These are phyloP conservation scores for Drosophila funebris DNA, from an alignment of 1,140 invertebrate species.

Conservation along the genomic window DNA sequence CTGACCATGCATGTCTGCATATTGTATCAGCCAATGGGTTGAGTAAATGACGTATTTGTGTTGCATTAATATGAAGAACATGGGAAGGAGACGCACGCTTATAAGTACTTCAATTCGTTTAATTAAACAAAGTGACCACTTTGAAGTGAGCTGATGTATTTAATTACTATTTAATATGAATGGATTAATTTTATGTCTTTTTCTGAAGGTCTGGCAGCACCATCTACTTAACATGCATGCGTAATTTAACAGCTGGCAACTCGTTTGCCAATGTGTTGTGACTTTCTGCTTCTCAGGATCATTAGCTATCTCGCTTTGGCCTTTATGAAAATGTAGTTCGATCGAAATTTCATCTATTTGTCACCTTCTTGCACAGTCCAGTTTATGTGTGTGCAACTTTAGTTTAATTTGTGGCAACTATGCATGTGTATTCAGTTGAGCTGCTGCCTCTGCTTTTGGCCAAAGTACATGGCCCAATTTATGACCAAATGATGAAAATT, in stretches of 20 bases:
- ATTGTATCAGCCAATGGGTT: background rate
- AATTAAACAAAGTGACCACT: slow-evolving; percentile 17
- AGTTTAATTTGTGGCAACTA: background rate
- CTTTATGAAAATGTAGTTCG: too few species aligned
- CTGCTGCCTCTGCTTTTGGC: slow-evolving; percentile 16
- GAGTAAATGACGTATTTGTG: slow-evolving; percentile 25
- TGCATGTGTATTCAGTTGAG: too few species aligned
- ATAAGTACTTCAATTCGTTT: background rate
- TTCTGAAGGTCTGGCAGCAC: too few species aligned
- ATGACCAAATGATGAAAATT: slow-evolving; percentile 67
- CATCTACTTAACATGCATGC: too few species aligned
- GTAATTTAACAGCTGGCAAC: too few species aligned
- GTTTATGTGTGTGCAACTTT: background rate
- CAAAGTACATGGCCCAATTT: slow-evolving; percentile 67
- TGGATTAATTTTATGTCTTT: background rate
- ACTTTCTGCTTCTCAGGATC: too few species aligned
- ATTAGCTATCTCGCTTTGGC: too few species aligned
- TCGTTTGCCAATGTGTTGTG: too few species aligned
- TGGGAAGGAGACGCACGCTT: background rate
- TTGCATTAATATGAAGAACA: slow-evolving; percentile 18
- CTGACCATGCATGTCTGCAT: background rate
- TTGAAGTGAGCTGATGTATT: background rate
- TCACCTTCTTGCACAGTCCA: too few species aligned
- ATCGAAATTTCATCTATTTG: background rate
- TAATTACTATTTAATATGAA: background rate